These are phyloP conservation scores for Elegia similella DNA, from an alignment of 2,888 invertebrate genomes.

Conservation along the genomic window DNA sequence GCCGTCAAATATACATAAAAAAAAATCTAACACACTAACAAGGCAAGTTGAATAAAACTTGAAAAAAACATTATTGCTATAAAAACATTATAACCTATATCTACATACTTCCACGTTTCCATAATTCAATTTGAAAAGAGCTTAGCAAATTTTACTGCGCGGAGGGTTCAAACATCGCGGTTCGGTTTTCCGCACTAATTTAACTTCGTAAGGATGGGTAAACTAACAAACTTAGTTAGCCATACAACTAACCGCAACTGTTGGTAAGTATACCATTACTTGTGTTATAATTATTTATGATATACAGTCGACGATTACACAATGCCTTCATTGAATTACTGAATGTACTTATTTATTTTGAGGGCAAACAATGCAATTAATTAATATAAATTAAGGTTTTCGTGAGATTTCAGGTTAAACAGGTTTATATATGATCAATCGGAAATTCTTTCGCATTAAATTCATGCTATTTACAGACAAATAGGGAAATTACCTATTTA, in stretches of 20 bases:
- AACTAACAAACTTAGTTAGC: constrained; percentile 15
- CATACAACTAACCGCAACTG: constrained; percentile 11
- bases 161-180: constrained; percentile 3
- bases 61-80: neutral
- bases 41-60: no score
- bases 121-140: constrained; percentile 9
- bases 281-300: neutral
- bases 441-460: no score
- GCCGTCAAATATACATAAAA: no score
- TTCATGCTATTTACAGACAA: no score
- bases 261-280: neutral
- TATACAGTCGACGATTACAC: neutral
- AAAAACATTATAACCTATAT: neutral
- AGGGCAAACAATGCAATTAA: no score
- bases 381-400: no score
- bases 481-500: no score
- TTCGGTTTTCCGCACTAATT: constrained; percentile 14
- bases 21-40: no score
- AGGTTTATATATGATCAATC: no score
- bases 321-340: no score
- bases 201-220: constrained; percentile 17
- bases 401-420: no score
- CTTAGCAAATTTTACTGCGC: constrained; percentile 11
- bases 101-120: neutral
- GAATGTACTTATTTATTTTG: no score